These are phyloP conservation scores for Gadus chalcogrammus DNA, from an alignment of 2,113 vertebrate genomes.

Conservation along the genomic window DNA sequence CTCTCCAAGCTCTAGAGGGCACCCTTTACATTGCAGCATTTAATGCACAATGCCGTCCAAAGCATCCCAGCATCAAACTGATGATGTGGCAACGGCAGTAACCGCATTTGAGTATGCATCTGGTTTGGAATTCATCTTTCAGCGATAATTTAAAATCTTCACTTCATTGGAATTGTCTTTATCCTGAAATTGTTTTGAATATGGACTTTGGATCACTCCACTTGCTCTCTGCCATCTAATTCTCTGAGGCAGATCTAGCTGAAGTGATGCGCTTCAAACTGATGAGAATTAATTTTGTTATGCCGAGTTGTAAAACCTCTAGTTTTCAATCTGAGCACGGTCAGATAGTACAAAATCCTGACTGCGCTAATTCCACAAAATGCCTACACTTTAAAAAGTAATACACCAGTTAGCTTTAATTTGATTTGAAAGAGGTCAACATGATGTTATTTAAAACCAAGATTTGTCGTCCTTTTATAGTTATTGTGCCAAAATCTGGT, in stretches of 20 bases:
- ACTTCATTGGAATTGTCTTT: not conserved
- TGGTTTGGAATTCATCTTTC: slow-evolving; percentile 29
- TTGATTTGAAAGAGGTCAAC: slow-evolving; percentile 18
- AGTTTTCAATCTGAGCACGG: no score
- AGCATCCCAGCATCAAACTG: slow-evolving; percentile 50
- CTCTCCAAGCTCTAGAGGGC: slow-evolving; percentile 74
- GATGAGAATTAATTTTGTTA: no score
- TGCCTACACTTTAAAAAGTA: no score
- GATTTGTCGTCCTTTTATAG: slow-evolving; percentile 39
- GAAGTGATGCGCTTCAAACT: no score
- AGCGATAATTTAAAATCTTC: not conserved
- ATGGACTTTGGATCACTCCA: not conserved
- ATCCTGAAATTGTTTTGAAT: not conserved
- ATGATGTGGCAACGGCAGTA: slow-evolving; percentile 26
- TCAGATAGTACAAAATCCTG: no score
- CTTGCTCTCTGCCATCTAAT: no score
- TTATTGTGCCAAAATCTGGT: slow-evolving; percentile 53
- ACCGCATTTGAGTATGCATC: slow-evolving; percentile 20
- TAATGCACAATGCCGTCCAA: slow-evolving; percentile 27
- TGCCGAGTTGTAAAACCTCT: no score
- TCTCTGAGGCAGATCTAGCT: no score
- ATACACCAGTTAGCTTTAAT: no score
- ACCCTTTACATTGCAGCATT: slow-evolving; percentile 50
- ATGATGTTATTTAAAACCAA: slow-evolving; percentile 20
- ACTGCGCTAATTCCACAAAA: no score